Percentiles rank a stretch among this genome's conserved stretches.
These are phyloP conservation scores for Bergia sp. DNA, from an alignment of 92 coral and sea anemone genomes.

Conservation along the genomic window DNA sequence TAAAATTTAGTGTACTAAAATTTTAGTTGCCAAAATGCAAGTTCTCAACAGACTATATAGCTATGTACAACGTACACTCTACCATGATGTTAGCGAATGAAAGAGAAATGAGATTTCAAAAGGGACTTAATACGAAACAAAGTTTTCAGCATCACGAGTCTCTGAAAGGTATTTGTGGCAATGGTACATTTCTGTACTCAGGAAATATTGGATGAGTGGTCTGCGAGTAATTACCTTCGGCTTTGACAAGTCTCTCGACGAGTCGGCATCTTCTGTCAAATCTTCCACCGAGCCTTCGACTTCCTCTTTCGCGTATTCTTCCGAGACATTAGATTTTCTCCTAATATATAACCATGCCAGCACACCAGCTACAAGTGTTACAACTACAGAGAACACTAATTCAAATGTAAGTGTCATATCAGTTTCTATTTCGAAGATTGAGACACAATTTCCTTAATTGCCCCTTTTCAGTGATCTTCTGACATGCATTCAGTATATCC, in stretches of 20 bases:
- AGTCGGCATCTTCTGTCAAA: constrained; percentile 14
- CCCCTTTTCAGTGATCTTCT: too few species aligned
- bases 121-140: neutral
- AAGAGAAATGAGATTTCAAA: neutral
- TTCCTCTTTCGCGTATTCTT: neutral
- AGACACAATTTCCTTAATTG: too few species aligned
- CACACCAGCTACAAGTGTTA: neutral
- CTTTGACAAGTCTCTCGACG: neutral
- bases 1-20: too few species aligned
- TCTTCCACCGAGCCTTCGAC: constrained; percentile 16
- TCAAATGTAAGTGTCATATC: constrained; percentile 28
- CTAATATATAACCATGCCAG: constrained; percentile 28
- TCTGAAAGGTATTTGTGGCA: neutral
- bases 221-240: neutral
- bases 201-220: neutral
- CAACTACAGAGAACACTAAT: constrained; percentile 8
- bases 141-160: neutral
- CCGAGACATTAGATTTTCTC: neutral
- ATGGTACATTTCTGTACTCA: neutral
- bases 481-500: too few species aligned
- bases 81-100: too few species aligned
- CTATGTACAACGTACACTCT: too few species aligned
- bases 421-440: too few species aligned
- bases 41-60: too few species aligned
- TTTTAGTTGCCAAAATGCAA: too few species aligned